Evolutionary conservation across 1,140 invertebrate species (phyloP).

Genomic region (Heliconius himera): DNA sequence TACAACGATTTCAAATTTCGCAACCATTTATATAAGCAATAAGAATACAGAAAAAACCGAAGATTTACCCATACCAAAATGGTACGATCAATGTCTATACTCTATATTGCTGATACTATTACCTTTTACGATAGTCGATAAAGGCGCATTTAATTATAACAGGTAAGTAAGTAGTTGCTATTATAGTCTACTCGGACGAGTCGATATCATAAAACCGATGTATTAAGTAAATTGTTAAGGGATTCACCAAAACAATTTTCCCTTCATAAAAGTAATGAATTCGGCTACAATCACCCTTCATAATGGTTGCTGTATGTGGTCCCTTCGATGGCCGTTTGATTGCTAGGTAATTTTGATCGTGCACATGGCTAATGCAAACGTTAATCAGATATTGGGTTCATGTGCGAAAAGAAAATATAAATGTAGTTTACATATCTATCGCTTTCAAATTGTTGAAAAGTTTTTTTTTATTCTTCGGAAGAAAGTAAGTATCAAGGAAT

Average conservation of each 20-base stretch:
- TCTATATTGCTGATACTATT: background rate
- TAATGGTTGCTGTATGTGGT: conserved; percentile 48
- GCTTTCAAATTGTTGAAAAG: background rate
- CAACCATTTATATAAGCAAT: too few species aligned
- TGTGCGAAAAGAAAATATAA: conserved; percentile 19
- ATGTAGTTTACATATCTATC: background rate
- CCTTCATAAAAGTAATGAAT: conserved; percentile 71
- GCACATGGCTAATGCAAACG: conserved; percentile 52
- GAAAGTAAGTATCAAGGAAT: background rate
- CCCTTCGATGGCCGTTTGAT: conserved; percentile 47
- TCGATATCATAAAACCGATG: conserved; percentile 54
- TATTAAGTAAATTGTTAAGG: conserved; percentile 75
- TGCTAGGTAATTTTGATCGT: conserved; percentile 43
- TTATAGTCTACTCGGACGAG: conserved; percentile 26
- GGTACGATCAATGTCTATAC: too few species aligned
- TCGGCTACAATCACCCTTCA: conserved; percentile 54
- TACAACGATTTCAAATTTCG: too few species aligned
- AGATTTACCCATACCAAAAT: background rate
- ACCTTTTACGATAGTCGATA: background rate
- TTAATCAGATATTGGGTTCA: conserved; percentile 31
- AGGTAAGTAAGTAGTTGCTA: conserved; percentile 30
- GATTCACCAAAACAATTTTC: conserved; percentile 69
- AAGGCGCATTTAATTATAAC: conserved; percentile 4
- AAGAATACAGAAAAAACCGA: background rate
- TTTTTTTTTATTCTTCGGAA: background rate